Conservation (phyloP, 2,888 invertebrate species). For the Epinotia brunnichana region DNA sequence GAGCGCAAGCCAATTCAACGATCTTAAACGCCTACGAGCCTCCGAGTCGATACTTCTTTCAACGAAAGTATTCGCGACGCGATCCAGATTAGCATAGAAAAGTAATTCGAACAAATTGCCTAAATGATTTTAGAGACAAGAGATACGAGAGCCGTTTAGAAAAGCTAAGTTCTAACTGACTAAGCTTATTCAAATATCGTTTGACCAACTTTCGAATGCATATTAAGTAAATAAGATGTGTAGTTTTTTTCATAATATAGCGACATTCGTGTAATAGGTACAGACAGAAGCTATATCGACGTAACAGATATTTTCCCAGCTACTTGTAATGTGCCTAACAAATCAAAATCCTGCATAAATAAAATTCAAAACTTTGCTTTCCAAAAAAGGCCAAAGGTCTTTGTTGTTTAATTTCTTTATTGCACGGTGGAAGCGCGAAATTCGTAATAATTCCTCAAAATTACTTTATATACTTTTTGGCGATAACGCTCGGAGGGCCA, state of each 20-base stretch:
- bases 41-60: slow-evolving; percentile 52
- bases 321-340: background rate
- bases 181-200: slow-evolving; percentile 49
- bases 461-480: slow-evolving; percentile 65
- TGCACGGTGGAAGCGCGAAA: slow-evolving; percentile 54
- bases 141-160: slow-evolving; percentile 68
- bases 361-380: slow-evolving; percentile 15
- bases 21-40: slow-evolving; percentile 61
- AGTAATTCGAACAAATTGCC: slow-evolving; percentile 81
- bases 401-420: slow-evolving; percentile 63
- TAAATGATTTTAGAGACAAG: slow-evolving; percentile 75
- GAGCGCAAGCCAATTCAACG: slow-evolving; percentile 61
- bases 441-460: slow-evolving; percentile 68
- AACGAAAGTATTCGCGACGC: slow-evolving; percentile 73
- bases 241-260: too few relatives aligned
- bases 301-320: too few relatives aligned
- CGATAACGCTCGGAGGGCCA: slow-evolving; percentile 63
- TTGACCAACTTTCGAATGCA: background rate
- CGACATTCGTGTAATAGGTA: too few relatives aligned
- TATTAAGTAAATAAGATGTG: slow-evolving; percentile 2
- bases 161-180: slow-evolving; percentile 59
- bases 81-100: slow-evolving; percentile 76
- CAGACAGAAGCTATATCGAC: too few relatives aligned
- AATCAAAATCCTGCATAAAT: background rate
- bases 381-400: slow-evolving; percentile 51